Evolutionary conservation across 2,797 vertebrate genomes (phyloP).

Genomic region (Crenichthys baileyi): DNA sequence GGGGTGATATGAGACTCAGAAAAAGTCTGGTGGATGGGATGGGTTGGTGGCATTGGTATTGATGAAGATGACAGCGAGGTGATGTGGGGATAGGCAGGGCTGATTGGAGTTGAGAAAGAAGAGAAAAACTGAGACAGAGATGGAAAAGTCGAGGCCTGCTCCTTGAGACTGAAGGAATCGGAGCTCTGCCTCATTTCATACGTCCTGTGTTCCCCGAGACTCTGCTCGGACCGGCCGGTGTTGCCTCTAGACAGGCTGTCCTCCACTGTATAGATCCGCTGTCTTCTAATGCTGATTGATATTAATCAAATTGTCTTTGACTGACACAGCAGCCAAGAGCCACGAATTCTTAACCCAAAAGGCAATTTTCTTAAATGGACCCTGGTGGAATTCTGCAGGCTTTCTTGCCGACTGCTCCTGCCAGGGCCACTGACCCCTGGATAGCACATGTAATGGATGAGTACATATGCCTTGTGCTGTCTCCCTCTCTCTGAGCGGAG

Average conservation of each 20-base stretch:
- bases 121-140: conserved; percentile 66
- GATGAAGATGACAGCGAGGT: conserved; percentile 67
- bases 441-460: conserved; percentile 77
- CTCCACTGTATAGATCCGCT: conserved; percentile 59
- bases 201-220: conserved; percentile 33
- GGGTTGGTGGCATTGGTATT: conserved; percentile 55
- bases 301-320: conserved; percentile 76
- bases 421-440: conserved; percentile 70
- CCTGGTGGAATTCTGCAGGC: conserved; percentile 53
- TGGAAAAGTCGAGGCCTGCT: conserved; percentile 54
- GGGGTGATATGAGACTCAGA: conserved; percentile 66
- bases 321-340: conserved; percentile 64
- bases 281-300: conserved; percentile 73
- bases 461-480: conserved; percentile 68
- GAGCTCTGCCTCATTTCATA: conserved; percentile 36
- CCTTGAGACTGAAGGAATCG: conserved; percentile 41
- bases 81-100: conserved; percentile 70
- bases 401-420: conserved; percentile 52
- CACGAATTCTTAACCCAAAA: conserved; percentile 63
- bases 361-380: conserved; percentile 69
- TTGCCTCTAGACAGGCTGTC: conserved; percentile 46
- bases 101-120: conserved; percentile 68
- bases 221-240: conserved; percentile 28
- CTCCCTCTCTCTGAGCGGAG: conserved; percentile 71
- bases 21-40: conserved; percentile 31